Percentiles rank a stretch among this genome's conserved stretches.
Evolutionary conservation across 1,140 invertebrate species (phyloP).

Genomic region (fruit fly (Drosophila melanogaster)): DNA sequence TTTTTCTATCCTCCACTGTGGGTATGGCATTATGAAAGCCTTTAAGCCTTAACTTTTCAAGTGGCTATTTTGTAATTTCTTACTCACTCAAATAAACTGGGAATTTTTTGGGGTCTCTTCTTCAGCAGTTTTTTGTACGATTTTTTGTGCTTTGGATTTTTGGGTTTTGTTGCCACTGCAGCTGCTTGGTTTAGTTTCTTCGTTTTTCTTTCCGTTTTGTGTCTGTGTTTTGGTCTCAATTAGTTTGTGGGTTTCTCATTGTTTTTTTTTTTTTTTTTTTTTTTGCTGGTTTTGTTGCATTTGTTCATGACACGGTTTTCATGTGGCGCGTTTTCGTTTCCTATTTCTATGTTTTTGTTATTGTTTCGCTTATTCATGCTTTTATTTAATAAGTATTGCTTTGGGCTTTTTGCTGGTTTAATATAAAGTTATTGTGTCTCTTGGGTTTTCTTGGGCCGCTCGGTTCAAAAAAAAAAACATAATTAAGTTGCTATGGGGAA

Average conservation of each 20-base stretch:
- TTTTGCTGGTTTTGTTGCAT: conserved; percentile 71
- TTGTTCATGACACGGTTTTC: conserved; percentile 80
- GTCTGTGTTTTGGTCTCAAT: conserved; percentile 50
- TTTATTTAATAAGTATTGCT: conserved; percentile 21
- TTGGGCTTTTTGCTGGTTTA: conserved; percentile 39
- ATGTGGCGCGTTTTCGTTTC: conserved; percentile 78
- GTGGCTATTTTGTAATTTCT: conserved; percentile 69
- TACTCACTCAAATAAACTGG: conserved; percentile 65
- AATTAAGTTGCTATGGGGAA: conserved; percentile 16
- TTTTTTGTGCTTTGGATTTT: conserved; percentile 25
- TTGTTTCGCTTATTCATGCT: conserved; percentile 37
- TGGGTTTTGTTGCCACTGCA: conserved; percentile 38
- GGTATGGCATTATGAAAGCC: conserved; percentile 51
- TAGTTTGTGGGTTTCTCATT: conserved; percentile 56
- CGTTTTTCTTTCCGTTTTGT: conserved; percentile 49
- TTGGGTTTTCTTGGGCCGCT: conserved; percentile 18
- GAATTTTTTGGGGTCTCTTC: conserved; percentile 45
- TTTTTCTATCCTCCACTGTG: neutral
- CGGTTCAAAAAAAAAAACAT: conserved; percentile 19
- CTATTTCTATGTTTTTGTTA: conserved; percentile 64
- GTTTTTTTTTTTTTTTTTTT: conserved; percentile 59
- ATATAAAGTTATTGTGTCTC: conserved; percentile 59
- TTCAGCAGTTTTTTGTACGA: conserved; percentile 38
- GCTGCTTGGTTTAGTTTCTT: conserved; percentile 60
- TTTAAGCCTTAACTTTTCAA: conserved; percentile 50